phyloP scores from a whole-genome alignment of 30 jellyfish, hydroid and myxozoan genomes.

The Calvadosia cruxmelitensis region DNA sequence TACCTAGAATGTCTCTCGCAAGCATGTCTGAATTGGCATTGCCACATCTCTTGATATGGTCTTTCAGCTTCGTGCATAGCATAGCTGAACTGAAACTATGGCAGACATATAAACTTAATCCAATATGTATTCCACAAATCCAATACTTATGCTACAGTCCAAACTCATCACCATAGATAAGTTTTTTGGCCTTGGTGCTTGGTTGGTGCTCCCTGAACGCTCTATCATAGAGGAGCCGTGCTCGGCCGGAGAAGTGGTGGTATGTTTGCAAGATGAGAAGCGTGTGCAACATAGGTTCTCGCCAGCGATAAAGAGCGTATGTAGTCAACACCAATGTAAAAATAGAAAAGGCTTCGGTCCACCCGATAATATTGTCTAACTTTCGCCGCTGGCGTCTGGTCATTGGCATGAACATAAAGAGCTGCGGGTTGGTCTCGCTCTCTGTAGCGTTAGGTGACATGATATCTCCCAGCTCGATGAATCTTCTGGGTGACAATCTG shows the following conservation, averaged over 20 bases:
- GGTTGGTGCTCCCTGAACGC: neutral
- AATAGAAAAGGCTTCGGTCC: neutral
- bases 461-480: neutral
- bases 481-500: neutral
- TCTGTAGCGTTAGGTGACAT: neutral
- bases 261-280: neutral
- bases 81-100: too few species aligned
- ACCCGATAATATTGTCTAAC: neutral
- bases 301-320: neutral
- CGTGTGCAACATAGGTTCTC: neutral
- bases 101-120: too few species aligned
- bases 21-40: too few species aligned
- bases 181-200: too few species aligned
- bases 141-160: too few species aligned
- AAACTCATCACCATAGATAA: too few species aligned
- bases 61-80: too few species aligned
- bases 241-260: neutral
- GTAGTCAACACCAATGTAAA: neutral
- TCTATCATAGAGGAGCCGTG: neutral
- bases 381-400: neutral
- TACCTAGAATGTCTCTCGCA: too few species aligned
- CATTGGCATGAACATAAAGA: neutral
- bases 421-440: neutral
- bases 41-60: too few species aligned
- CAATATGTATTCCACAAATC: too few species aligned